Conservation (phyloP, 2,113 vertebrate species). For the Leuciscus idus region DNA sequence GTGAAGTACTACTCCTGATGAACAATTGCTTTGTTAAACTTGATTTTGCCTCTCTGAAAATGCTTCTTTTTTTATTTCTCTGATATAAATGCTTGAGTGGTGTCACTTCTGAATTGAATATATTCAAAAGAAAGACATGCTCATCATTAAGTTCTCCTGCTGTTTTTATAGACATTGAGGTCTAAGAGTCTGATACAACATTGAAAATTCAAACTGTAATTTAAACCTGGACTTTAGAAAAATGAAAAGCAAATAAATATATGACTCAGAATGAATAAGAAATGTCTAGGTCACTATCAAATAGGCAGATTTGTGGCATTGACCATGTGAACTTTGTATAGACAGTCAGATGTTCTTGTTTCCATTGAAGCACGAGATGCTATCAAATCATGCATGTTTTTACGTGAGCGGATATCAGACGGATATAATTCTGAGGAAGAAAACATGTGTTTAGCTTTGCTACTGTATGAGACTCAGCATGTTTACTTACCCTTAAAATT, state of each 20-base stretch:
- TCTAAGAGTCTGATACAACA: background rate
- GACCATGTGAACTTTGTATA: background rate
- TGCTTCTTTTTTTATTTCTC: background rate
- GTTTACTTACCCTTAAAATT: conserved; percentile 1
- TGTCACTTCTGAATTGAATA: background rate
- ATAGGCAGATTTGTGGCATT: background rate
- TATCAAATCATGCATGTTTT: background rate
- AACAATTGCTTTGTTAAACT: background rate
- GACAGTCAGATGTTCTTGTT: background rate
- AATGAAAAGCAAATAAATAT: background rate
- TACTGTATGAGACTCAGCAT: background rate
- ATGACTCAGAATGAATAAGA: background rate
- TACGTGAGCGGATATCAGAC: background rate
- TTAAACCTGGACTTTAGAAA: background rate
- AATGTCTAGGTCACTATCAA: background rate
- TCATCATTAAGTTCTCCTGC: background rate
- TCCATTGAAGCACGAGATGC: background rate
- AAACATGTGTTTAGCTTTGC: background rate
- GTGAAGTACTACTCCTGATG: conserved; percentile 5
- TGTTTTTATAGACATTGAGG: background rate
- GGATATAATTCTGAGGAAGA: background rate
- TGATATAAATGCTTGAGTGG: background rate
- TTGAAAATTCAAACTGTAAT: background rate
- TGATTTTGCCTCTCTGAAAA: conserved; percentile 10
- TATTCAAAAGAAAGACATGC: background rate